Evolutionary conservation across 2,888 invertebrate species (phyloP), one percentile per base, ranked within the genome.

Genomic region (Nasonovia ribisnigri): DNA sequence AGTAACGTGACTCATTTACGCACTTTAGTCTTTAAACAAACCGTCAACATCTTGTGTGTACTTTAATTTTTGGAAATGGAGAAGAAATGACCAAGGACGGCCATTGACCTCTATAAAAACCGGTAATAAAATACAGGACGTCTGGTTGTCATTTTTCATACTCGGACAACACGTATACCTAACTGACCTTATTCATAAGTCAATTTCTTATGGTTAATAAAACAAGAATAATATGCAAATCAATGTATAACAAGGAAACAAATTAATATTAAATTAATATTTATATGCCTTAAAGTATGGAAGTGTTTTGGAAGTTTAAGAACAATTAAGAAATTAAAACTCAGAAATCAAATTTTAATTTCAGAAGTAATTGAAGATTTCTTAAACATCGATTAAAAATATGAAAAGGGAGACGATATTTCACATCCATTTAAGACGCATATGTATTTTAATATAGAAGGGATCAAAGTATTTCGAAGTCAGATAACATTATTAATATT

Each of bases 51-150:
- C 36, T 26, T 48, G 43, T 91, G 13, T 48, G 86, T 77, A 90
- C 48, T 77, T 77, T 77, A 51, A 60, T 60, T 92, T 92, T 92
- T 92, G 92, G 92, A 87, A 92, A 92, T 36, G 16, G 46, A 92
- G 51, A 92, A 86, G 92, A 92, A 92, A 93, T 93, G 84, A 88
- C 93, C 93, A 93, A 93, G 93, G 89, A 93, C 89, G 93, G 93
- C 84, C 89, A 84, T 93, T 89, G 93, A 93, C 93, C 89, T 89
- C 93, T 84, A 93, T 89, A 92, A 89, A 88, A 88, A 89, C 93
- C 89, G 89, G 93, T 93, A 93, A 89, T 84, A 57, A 89, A 84
- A 84, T 89, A 88, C 93, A 57, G 54, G 84, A 93, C 89, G 89
- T 89, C 88, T 84, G 93, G 84, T 93, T 84, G 93, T 93, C 88